Conservation (phyloP, 2,888 invertebrate genomes). For the Diachrysia chrysitis region DNA sequence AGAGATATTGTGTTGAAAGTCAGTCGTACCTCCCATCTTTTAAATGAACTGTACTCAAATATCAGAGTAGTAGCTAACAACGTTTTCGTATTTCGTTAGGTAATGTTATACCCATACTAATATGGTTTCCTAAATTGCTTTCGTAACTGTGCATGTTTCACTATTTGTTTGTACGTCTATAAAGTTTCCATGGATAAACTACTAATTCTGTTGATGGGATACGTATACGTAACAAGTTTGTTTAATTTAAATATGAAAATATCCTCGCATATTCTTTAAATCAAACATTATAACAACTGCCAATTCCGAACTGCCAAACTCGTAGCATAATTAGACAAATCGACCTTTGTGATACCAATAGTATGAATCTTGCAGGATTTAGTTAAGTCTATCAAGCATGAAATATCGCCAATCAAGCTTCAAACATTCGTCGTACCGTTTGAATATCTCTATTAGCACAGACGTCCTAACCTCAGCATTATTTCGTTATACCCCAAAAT, state of each 20-base stretch:
- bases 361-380: neutral
- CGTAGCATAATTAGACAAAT: conserved; percentile 3
- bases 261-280: too few relatives aligned
- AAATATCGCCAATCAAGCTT: conserved; percentile 6
- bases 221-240: too few relatives aligned
- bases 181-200: too few relatives aligned
- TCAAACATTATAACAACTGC: neutral
- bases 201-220: too few relatives aligned
- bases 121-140: neutral
- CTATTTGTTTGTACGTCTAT: neutral
- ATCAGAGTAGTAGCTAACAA: neutral
- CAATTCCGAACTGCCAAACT: neutral
- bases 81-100: too few relatives aligned
- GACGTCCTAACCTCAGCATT: conserved; percentile 6
- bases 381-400: neutral
- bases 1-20: too few relatives aligned
- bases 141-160: neutral
- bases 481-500: conserved; percentile 25
- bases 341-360: neutral
- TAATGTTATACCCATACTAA: too few relatives aligned
- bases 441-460: neutral
- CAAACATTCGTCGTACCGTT: neutral
- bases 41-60: neutral
- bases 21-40: neutral
- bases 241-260: too few relatives aligned